Evolutionary conservation across 1,140 invertebrate genomes (phyloP).

Genomic region (Magallana gigas): DNA sequence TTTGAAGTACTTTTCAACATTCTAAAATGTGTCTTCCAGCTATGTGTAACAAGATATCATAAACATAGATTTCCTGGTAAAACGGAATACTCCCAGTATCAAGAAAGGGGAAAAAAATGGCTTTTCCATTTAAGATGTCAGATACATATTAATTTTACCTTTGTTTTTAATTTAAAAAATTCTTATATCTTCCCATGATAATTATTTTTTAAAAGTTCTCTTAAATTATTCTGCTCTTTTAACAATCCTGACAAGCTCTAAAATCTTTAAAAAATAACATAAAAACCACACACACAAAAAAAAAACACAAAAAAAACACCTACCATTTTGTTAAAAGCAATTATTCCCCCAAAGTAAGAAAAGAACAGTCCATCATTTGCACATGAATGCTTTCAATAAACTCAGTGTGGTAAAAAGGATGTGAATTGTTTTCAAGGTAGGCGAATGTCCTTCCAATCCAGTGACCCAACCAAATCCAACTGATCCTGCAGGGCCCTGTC

Average conservation of each 20-base stretch:
- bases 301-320: background rate
- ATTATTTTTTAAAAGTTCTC: background rate
- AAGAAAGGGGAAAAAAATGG: no score
- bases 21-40: constrained; percentile 6
- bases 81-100: background rate
- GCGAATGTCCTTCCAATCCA: background rate
- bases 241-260: background rate
- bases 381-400: constrained; percentile 13
- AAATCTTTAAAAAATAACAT: background rate
- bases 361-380: constrained; percentile 9
- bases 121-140: background rate
- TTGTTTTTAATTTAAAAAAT: background rate
- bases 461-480: background rate
- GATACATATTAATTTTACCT: background rate
- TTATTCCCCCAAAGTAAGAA: background rate
- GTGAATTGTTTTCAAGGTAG: constrained; percentile 16
- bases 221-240: no score
- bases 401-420: background rate
- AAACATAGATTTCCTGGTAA: constrained; percentile 8
- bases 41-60: background rate
- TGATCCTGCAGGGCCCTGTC: background rate
- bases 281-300: background rate
- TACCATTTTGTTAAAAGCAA: constrained; percentile 10
- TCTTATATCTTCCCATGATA: background rate
- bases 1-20: constrained; percentile 18